Base-by-base conservation (phyloP, 2,888 invertebrate genomes). In the Apantesis nais region DNA sequence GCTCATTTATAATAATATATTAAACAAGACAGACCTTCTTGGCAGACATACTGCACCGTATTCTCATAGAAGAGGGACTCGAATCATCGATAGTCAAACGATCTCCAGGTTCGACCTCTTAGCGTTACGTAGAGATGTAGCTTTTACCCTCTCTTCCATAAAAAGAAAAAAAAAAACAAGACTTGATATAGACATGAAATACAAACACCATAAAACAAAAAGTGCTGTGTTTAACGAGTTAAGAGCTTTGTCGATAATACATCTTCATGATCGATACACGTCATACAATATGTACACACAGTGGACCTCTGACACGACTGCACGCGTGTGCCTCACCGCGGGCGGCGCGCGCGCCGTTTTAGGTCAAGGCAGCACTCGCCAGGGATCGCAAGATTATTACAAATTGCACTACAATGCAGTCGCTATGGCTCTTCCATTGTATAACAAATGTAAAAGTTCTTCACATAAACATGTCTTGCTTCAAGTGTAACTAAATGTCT, bases 341-440 rank as follows among this genome's bases (percentile, higher is more conserved):
- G 83, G 79, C 83, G 77, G 75, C 81, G 85, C 79, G 85, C 80
- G 83, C 90, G 90, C 91, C 88, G 90, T 93, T 93, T 91, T 92
- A 87, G 93, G 94, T 93, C 94, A 94, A 94, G 94, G 94, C 89
- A 89, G 83, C 86, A 74, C 83, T 85, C 85, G 86, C 86, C 84
- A 83, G 88, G 92, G 91, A 92, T 88, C 86, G 89, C 85, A 88
- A 82, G 88, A 92, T 92, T 89, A 91, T 84, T 87, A 89, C 90
- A 90, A 90, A 85, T 85, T 85, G 85, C 86, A 81, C 78, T 83
- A 73, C 71, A 76, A 72, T 82, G 82, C 85, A 83, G 73, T 75
- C 74, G 66, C 74, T 77, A 74, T 71, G 70, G 75, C 76, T 79
- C 75, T 25, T 71, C 73, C 74, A 75, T 75, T 79, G 82, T 79